Percentiles rank a stretch among this genome's conserved stretches.
Conservation (phyloP, 2,888 invertebrate genomes). For the Lepidochrysops patricia region DNA sequence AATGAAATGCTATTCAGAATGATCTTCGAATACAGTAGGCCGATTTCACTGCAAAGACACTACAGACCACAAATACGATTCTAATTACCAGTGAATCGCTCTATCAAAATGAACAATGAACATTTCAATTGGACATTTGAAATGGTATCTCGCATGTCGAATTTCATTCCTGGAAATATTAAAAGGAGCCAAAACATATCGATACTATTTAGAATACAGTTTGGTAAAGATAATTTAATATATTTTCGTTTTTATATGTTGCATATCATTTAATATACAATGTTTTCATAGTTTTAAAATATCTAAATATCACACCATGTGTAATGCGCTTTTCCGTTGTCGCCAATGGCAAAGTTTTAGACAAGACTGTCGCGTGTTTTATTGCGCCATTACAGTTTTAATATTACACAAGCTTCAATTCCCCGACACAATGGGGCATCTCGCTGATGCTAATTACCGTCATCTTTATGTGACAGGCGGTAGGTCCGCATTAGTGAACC, state of each 20-base stretch:
- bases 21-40: background rate
- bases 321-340: too few species aligned
- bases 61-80: background rate
- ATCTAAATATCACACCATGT: too few species aligned
- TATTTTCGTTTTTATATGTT: too few species aligned
- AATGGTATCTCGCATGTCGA: slow-evolving; percentile 17
- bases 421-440: too few species aligned
- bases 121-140: slow-evolving; percentile 2
- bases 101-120: background rate
- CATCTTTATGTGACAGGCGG: slow-evolving; percentile 36
- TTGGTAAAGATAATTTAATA: too few species aligned
- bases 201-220: background rate
- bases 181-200: background rate
- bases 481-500: slow-evolving; percentile 48
- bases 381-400: too few species aligned
- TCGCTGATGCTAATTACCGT: slow-evolving; percentile 49
- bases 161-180: background rate
- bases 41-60: background rate
- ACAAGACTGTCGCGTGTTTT: too few species aligned
- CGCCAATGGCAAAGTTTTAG: too few species aligned
- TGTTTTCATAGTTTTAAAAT: too few species aligned
- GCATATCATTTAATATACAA: too few species aligned
- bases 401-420: too few species aligned
- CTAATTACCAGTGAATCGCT: background rate
- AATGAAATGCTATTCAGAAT: background rate